Base-by-base conservation (phyloP, 2,888 invertebrate species). In the Leucophora obtusa region DNA sequence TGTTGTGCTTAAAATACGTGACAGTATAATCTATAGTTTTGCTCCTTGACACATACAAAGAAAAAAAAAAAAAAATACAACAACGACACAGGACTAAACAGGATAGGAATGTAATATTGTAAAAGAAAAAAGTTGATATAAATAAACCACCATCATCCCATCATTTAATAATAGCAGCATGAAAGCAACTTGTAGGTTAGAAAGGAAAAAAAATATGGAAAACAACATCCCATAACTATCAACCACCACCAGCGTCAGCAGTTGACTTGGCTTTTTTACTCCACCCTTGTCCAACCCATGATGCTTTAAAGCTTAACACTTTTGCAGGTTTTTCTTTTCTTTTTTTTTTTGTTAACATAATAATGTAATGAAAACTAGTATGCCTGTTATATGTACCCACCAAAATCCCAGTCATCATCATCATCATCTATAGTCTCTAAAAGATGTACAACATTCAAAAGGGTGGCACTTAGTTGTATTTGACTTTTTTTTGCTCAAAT, bases 11-110 rank as follows among this genome's bases (percentile, higher is more conserved):
- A 65, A 70, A 70, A 65, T 77, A 77, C 65, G 71, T 77, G 77
- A 77, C 77, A 78, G 66, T 68, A 78, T 78, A 78, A 78, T 78
- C 71, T 72, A 77, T 77, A 78, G 77, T 78, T 78, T 68, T 78
- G 66, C 66, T 78, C 71, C 77, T 72, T 72, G 71, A 71, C 71
- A 78, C 66, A 72, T 50, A 56, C 66, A 14, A 66, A 60, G 54
- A 47, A 59, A 51, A 59, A 43, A n/a, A 11, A 28, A 14, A 28
- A 28, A 7, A 28, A 58, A 15, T 15, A 33, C 6, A n/a, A 47
- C 5, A 47, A n/a, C 43, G 3, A 47, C 43, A 47, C 43, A 47
- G 43, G 43, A 47, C 43, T 47, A 47, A 47, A 47, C 14, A 47
- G 43, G 43, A 47, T 47, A 47, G 14, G 1, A n/a, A 14, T 47